Evolutionary conservation across 1,140 invertebrate species (phyloP), one percentile per base, ranked within the genome.

Genomic region (Drosophila arawakana): DNA sequence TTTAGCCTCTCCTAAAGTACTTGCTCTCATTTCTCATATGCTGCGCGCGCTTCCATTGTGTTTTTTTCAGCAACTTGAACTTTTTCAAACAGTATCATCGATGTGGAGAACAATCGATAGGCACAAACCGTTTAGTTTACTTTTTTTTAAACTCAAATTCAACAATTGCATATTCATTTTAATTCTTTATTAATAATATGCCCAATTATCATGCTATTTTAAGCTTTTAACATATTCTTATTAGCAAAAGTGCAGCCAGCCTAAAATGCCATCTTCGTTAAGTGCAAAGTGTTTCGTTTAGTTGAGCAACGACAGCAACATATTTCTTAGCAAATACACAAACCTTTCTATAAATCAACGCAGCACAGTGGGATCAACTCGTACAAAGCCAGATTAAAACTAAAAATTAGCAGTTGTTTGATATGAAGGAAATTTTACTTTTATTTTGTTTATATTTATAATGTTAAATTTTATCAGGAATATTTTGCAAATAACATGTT

Each of bases 31-130:
- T 41, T 34, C n/a, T 25, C 9, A 39, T 43, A 13, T 35, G 49
- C 46, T 55, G 52, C 52, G 30, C 52, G 35, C 68, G 35, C 37
- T 47, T 55, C 34, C 43, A 18, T 57, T 50, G 47, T 57, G 55
- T 71, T 65, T 52, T 43, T 57, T 72, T 63, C 57, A 61, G 34
- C 35, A 50, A 55, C 37, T 55, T 59, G 55, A 60, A 69, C 13
- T 2, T 63, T 37, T 39, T 21, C 18, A 21, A 21, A 21, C 8
- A 46, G 46, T 37, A 39, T 37, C 13, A 65, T 49, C 50, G 50
- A 35, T 2, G 50, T 61, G 47, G 49, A 70, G 49, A 70, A 60
- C 10, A 9, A 63, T 70, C 68, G 57, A 54, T 57, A 54, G 30
- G 1, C 7, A 39, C 37, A 39, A 39, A 39, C 9, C 1, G 13